Conservation (phyloP, 2,113 vertebrate species). For the Tichodroma muraria region DNA sequence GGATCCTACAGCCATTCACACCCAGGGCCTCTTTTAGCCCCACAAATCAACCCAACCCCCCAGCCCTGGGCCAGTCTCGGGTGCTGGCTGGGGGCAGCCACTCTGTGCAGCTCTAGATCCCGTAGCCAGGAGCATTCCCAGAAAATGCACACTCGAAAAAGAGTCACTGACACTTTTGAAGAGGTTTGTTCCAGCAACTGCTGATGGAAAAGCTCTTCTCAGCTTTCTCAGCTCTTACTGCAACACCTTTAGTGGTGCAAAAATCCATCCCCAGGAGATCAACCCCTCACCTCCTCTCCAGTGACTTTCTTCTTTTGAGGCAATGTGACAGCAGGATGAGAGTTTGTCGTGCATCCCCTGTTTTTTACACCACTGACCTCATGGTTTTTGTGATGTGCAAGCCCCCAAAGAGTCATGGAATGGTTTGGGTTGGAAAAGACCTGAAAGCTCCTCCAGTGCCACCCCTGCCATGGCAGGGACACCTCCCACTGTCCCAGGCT, state of each 20-base stretch:
- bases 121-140: background rate
- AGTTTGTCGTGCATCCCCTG: background rate
- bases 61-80: background rate
- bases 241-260: background rate
- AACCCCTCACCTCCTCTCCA: background rate
- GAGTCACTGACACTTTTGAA: background rate
- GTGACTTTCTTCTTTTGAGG: no score
- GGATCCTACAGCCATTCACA: background rate
- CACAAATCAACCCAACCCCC: background rate
- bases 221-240: background rate
- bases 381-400: accelerated
- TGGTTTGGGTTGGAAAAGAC: background rate
- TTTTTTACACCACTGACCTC: background rate
- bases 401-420: background rate
- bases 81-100: background rate
- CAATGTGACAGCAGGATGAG: background rate
- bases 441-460: accelerated
- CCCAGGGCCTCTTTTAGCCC: background rate
- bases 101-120: background rate
- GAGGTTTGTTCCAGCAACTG: background rate
- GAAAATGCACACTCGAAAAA: background rate
- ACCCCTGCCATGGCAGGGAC: background rate
- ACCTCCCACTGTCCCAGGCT: background rate
- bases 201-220: background rate
- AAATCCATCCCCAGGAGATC: background rate